phyloP scores from a whole-genome alignment of 2,888 invertebrate genomes.

The Drosophila diplacantha region DNA sequence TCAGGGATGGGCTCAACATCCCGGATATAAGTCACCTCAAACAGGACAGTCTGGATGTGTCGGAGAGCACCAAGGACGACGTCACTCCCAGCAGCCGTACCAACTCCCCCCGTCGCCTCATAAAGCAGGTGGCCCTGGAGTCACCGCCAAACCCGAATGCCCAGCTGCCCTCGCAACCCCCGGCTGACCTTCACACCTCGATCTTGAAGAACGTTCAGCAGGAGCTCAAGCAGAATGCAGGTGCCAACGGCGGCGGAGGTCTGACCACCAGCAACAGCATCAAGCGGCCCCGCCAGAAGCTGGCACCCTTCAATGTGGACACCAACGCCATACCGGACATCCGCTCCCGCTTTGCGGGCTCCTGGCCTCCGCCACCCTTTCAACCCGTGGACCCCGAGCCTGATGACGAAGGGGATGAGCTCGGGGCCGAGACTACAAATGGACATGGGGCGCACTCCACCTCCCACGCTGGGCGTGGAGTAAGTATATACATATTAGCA shows the following conservation, averaged over 20 bases:
- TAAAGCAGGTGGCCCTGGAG: conserved; percentile 85
- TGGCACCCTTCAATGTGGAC: conserved; percentile 80
- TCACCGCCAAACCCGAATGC: conserved; percentile 79
- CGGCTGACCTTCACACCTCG: conserved; percentile 71
- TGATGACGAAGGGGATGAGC: conserved; percentile 68
- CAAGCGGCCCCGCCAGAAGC: conserved; percentile 80
- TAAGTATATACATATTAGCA: conserved; percentile 23
- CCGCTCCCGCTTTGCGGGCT: conserved; percentile 79
- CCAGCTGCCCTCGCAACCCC: conserved; percentile 29
- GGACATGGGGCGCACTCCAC: conserved; percentile 54
- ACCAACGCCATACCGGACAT: conserved; percentile 79
- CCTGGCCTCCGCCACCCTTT: conserved; percentile 79
- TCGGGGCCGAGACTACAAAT: conserved; percentile 54
- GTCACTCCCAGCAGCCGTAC: conserved; percentile 78
- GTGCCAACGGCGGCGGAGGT: conserved; percentile 24
- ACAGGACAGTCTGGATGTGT: conserved; percentile 78
- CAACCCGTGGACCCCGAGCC: conserved; percentile 68
- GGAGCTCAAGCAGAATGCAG: conserved; percentile 46
- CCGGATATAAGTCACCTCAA: conserved; percentile 80
- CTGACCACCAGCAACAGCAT: conserved; percentile 73
- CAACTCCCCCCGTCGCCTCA: conserved; percentile 82
- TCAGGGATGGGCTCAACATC: conserved; percentile 85
- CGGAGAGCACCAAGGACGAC: conserved; percentile 77
- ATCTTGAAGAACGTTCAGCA: conserved; percentile 73
- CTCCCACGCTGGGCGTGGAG: conserved; percentile 49